Evolutionary conservation across 2,113 vertebrate genomes (phyloP), one percentile per base, ranked within the genome.

Genomic region (Pteruthius melanotis): DNA sequence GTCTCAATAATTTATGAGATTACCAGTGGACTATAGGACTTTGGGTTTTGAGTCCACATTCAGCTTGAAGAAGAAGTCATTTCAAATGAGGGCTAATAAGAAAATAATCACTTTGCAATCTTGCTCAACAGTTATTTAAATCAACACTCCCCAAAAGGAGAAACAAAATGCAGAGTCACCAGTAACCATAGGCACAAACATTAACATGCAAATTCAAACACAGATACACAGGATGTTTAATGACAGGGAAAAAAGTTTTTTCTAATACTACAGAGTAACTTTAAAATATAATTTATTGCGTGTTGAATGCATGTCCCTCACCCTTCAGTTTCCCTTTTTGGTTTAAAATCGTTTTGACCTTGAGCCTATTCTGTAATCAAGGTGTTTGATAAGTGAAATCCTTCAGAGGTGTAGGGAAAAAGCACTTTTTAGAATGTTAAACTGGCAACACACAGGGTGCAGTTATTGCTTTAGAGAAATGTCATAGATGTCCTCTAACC

Each of bases 401-500:
- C 74, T 97, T 90, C 83, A 87, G 70, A 89, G 42, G 27, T 91
- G 79, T 63, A 95, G 90, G 78, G 78, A 96, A 97, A 97, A 96
- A 50, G 45, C 76, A 71, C 53, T 78, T 92, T 97, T 89, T 84
- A 87, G 72, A 87, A 93, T 35, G 47, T 82, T 97, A 86, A 84
- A 76, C 87, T 94, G 91, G 81, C 27, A 89, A 92, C 66, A 89
- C 53, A 96, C 75, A 95, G 90, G 91, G 92, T 96, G 92, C 96
- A 98, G 96, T 96, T 98, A 97, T 96, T 97, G 90, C 94, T 97
- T 97, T 97, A 97, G 97, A 98, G 66, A 97, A 98, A 98, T 98
- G 97, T 98, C 98, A 98, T 94, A 86, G 97, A 98, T 98, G 97
- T 98, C 97, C 98, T 95, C 91, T 94, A 95, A 96, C 95, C 80